A percentile compares a stretch with the other conserved stretches of the same genome.
Conservation (phyloP, 2,797 vertebrate species). For the Artibeus lituratus region DNA sequence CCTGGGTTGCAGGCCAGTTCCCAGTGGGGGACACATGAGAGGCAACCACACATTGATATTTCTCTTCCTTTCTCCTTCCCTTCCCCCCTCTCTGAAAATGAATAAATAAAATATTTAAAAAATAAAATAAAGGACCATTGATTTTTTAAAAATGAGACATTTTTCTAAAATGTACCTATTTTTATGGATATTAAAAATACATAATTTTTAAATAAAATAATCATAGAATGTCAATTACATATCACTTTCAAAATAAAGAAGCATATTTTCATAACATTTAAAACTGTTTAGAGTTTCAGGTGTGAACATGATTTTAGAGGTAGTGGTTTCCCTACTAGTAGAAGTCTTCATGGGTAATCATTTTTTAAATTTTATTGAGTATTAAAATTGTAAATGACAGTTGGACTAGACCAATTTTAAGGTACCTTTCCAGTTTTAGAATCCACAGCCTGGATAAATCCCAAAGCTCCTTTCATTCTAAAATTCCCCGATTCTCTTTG, state of each 20-base stretch:
- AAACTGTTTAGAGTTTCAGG: background rate
- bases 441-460: background rate
- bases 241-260: background rate
- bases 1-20: too few species aligned
- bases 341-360: background rate
- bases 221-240: background rate
- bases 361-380: background rate
- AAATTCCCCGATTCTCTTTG: background rate
- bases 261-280: background rate
- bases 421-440: background rate
- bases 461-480: background rate
- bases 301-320: background rate
- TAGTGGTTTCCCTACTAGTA: background rate
- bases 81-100: too few species aligned
- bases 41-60: too few species aligned
- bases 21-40: too few species aligned
- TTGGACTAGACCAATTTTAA: background rate
- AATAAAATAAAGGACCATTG: too few species aligned
- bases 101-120: too few species aligned
- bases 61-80: too few species aligned
- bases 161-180: background rate
- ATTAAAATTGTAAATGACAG: background rate
- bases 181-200: background rate
- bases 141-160: too few species aligned
- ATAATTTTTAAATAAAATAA: background rate